Percentiles rank a stretch among this genome's conserved stretches.
Conservation (phyloP, 2,797 vertebrate genomes). For the Helarctos malayanus region DNA sequence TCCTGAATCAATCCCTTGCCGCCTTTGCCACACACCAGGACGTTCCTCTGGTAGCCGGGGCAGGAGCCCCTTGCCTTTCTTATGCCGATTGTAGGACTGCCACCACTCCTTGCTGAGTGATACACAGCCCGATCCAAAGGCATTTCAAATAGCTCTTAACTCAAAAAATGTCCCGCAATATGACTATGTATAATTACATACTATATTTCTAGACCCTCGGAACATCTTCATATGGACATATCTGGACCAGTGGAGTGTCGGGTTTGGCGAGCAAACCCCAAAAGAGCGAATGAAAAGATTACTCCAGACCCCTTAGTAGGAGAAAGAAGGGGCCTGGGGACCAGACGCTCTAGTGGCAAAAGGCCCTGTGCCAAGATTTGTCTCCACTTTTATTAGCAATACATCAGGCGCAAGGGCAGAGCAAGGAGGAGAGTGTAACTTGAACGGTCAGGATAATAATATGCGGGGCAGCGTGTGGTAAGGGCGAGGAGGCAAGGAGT, state of each 20-base stretch:
- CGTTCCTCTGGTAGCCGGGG: not conserved
- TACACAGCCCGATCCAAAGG: not conserved
- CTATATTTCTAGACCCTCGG: not conserved
- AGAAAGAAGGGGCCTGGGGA: not conserved
- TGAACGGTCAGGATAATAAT: accelerated
- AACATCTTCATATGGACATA: not conserved
- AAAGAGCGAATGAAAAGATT: not conserved
- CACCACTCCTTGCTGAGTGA: not conserved
- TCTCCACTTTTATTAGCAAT: not conserved
- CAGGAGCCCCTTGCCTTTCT: not conserved
- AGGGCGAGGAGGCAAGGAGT: not conserved
- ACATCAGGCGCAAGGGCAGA: not conserved
- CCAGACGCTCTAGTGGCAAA: not conserved
- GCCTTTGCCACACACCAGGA: not conserved
- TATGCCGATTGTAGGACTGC: not conserved
- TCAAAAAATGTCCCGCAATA: not conserved
- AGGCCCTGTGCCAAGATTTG: not conserved
- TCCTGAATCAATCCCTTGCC: not conserved
- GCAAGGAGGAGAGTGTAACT: not conserved
- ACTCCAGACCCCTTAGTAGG: not conserved
- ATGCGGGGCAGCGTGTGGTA: accelerated
- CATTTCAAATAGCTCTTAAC: not conserved
- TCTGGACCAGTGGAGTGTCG: not conserved
- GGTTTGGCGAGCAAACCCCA: not conserved
- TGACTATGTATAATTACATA: not conserved